A percentile compares a stretch with the other conserved stretches of the same genome.
Conservation (phyloP, 1,140 invertebrate genomes). For the Dendroctonus valens region DNA sequence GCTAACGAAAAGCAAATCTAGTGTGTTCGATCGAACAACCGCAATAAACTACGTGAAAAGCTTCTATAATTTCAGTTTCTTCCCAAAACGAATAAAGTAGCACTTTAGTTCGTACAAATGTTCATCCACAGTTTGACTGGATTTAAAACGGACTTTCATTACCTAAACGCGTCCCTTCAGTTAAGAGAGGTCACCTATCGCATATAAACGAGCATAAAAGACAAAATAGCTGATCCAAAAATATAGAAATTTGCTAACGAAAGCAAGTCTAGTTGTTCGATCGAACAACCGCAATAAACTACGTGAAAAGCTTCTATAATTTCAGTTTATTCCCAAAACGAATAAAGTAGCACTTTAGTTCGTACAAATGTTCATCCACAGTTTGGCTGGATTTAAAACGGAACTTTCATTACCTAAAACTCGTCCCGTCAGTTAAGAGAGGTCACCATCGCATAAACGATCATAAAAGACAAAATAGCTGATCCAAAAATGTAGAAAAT, state of each 20-base stretch:
- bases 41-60: background rate
- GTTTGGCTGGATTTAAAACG: background rate
- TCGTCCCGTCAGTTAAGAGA: slow-evolving; percentile 9
- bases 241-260: slow-evolving; percentile 35
- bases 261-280: too few species aligned
- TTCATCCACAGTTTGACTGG: background rate
- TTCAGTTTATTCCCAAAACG: too few species aligned
- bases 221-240: slow-evolving; percentile 23
- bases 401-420: background rate
- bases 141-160: background rate
- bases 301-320: too few species aligned
- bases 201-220: slow-evolving; percentile 31
- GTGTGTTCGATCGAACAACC: too few species aligned
- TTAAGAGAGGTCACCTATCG: slow-evolving; percentile 23
- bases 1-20: too few species aligned
- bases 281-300: background rate
- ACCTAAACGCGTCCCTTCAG: slow-evolving; percentile 3
- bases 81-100: too few species aligned
- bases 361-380: background rate
- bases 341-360: background rate
- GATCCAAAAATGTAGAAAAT: slow-evolving; percentile 32
- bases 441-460: slow-evolving; percentile 31
- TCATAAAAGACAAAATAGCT: slow-evolving; percentile 27
- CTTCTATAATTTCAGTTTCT: too few species aligned
- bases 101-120: background rate